Conservation (phyloP, 2,113 vertebrate genomes). For the Sander lucioperca region DNA sequence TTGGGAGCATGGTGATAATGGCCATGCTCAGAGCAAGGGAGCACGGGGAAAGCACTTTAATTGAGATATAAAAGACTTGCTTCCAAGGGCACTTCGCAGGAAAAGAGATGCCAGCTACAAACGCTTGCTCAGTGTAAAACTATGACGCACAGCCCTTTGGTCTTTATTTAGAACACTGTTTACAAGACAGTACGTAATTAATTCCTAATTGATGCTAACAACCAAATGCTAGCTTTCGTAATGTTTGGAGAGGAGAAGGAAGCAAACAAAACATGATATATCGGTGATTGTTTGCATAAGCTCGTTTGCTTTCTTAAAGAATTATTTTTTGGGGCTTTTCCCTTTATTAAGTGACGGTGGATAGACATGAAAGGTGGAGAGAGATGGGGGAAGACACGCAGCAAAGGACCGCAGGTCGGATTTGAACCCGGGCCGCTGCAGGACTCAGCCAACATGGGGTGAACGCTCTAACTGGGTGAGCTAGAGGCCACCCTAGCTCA, state of each 20-base stretch:
- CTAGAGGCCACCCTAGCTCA: no score
- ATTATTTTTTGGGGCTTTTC: no score
- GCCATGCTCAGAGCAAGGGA: constrained; percentile 67
- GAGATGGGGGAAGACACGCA: no score
- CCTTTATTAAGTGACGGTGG: no score
- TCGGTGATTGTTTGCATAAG: constrained; percentile 41
- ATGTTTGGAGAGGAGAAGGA: constrained; percentile 26
- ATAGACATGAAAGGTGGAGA: no score
- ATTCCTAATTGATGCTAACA: constrained; percentile 50
- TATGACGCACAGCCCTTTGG: constrained; percentile 44
- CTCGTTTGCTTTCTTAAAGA: constrained; percentile 49
- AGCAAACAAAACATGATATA: constrained; percentile 39
- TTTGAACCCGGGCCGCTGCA: no score
- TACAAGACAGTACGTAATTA: constrained; percentile 50
- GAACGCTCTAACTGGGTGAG: no score
- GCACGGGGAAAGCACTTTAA: constrained; percentile 79
- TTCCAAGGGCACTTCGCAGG: constrained; percentile 75
- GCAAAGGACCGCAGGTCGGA: no score
- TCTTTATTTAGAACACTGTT: constrained; percentile 58
- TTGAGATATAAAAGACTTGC: constrained; percentile 79
- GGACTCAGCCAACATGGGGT: no score
- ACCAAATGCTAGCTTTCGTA: constrained; percentile 45
- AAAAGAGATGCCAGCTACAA: constrained; percentile 67
- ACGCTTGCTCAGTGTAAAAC: constrained; percentile 72
- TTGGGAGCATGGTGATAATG: constrained; percentile 82